Evolutionary conservation across 2,888 invertebrate species (phyloP).

Genomic region (Tetramorium bicarinatum): DNA sequence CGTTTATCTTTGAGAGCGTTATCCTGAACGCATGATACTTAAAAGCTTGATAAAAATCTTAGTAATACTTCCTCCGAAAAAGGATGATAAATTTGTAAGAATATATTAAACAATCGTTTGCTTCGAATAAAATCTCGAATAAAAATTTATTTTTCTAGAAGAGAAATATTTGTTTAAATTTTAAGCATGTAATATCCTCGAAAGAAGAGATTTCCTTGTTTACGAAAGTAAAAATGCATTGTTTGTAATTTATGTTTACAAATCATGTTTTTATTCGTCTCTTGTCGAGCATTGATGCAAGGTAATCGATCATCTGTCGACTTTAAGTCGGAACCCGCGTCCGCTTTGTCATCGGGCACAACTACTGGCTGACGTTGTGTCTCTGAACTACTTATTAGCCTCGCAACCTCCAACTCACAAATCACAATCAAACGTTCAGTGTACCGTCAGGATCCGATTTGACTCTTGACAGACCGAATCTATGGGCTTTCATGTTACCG

Average conservation of each 20-base stretch:
- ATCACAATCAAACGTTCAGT: constrained; percentile 23
- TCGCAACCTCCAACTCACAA: constrained; percentile 35
- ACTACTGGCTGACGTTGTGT: constrained; percentile 16
- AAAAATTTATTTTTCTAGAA: background rate
- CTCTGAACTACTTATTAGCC: constrained; percentile 33
- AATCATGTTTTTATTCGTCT: background rate
- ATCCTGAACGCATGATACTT: background rate
- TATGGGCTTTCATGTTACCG: constrained; percentile 2
- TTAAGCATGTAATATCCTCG: background rate
- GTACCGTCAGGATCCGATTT: background rate
- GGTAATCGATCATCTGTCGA: constrained; percentile 30
- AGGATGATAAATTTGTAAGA: background rate
- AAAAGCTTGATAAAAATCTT: constrained; percentile 19
- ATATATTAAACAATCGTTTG: background rate
- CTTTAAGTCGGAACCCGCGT: constrained; percentile 17
- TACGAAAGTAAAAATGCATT: background rate
- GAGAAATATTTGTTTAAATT: background rate
- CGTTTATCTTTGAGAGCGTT: constrained; percentile 16
- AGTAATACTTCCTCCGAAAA: background rate
- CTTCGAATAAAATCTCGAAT: background rate
- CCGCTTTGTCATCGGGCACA: constrained; percentile 25
- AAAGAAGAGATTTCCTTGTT: background rate
- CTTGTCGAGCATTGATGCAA: background rate
- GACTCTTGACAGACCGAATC: constrained; percentile 20
- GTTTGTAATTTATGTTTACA: background rate